phyloP scores from a whole-genome alignment of 2,888 invertebrate genomes.

The Parapristionchus giblindavisi region DNA sequence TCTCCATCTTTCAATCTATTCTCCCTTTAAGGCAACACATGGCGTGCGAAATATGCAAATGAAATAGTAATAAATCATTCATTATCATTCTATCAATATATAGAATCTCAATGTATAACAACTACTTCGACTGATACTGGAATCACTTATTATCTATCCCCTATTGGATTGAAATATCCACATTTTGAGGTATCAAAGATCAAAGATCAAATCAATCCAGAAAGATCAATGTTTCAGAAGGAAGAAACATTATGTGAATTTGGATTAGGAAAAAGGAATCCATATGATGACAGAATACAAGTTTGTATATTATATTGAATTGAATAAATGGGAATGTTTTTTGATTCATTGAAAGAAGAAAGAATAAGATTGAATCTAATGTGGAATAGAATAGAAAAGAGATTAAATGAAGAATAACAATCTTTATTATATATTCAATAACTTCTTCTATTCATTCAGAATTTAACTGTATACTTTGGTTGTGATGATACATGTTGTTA shows the following conservation, averaged over 20 bases:
- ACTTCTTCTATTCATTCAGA: no score
- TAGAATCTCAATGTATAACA: slow-evolving; percentile 3
- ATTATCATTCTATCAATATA: neutral
- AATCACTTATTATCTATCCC: neutral
- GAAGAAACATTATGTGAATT: slow-evolving; percentile 8
- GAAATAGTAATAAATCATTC: slow-evolving; percentile 11
- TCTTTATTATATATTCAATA: no score
- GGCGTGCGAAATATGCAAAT: slow-evolving; percentile 6
- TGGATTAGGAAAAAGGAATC: slow-evolving; percentile 1
- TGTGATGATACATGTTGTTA: slow-evolving; percentile 45
- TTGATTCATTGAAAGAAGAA: no score
- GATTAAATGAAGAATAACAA: neutral
- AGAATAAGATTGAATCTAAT: no score
- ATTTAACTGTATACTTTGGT: slow-evolving; percentile 39
- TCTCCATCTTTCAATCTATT: neutral
- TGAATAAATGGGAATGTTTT: no score
- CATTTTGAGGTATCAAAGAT: slow-evolving; percentile 16
- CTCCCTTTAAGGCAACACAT: slow-evolving; percentile 23
- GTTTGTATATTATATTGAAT: neutral
- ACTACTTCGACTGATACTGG: neutral
- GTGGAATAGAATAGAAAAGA: neutral
- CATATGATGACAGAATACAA: neutral
- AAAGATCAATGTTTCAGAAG: neutral
- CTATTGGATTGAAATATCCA: neutral
- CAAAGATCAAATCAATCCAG: neutral